Base-by-base conservation (phyloP, 2,888 invertebrate species). In the Cheilosia grossa region DNA sequence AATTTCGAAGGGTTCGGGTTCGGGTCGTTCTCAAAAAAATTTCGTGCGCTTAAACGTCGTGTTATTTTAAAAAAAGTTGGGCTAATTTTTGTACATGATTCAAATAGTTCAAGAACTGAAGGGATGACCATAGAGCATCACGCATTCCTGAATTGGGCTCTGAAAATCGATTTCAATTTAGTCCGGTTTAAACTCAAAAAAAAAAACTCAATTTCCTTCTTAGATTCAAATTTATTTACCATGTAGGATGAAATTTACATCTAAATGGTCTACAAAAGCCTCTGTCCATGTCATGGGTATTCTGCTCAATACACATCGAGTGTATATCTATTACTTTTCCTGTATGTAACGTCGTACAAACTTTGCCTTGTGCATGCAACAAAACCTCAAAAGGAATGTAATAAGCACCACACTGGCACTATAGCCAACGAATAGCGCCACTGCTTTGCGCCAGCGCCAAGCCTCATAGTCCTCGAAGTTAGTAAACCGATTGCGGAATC, bases 401-500 rank as follows among this genome's bases (percentile, higher is more conserved):
- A 90, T 58, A 37, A 91, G 82, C 17, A 91, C 87, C n/a, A 89
- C 75, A 67, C 89, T 91, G 2, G 91, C 89, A 3, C 90, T 87
- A 73, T 92, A 92, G 56, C 91, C 90, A 13, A 91, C 87, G n/a
- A 90, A 88, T 1, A 91, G 87, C 2, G 90, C 89, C 2, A 90
- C 88, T 21, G 88, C 88, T 59, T 91, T 91, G 5, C 91, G 89
- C 49, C 89, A 89, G 4, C 89, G 89, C 92, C 92, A 92, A 33
- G 89, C 88, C 44, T 90, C 88, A 75, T 91, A 92, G 61, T 92
- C 92, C 4, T 79, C 87, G 88, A 90, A 89, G 59, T 89, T 89
- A 0, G 87, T 87, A 89, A 96, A 96, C 37, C 95, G 93, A 91
- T 96, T 96, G 27, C 95, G 93, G 88, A 94, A 95, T 86, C 95